Conservation (phyloP, 2,797 vertebrate species). For the Phrynocephalus vlangalii region DNA sequence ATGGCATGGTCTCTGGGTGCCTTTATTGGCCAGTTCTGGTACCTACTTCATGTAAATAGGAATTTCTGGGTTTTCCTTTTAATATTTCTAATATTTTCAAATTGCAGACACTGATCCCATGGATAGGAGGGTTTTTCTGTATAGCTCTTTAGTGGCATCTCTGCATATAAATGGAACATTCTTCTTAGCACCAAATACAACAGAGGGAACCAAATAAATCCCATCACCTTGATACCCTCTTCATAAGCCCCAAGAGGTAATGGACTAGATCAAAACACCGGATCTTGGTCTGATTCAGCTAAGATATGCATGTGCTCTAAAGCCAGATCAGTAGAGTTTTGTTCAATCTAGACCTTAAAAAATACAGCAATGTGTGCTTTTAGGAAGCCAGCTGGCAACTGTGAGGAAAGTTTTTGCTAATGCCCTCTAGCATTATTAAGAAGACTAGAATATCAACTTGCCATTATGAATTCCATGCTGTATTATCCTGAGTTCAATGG, state of each 20-base stretch:
- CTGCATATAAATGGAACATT: background rate
- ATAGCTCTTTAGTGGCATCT: background rate
- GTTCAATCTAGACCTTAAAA: slow-evolving; percentile 40
- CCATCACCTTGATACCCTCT: background rate
- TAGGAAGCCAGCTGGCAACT: slow-evolving; percentile 64
- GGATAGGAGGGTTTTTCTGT: too few species aligned
- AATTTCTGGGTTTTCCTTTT: too few species aligned
- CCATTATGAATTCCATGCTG: slow-evolving; percentile 41
- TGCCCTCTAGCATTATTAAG: slow-evolving; percentile 63
- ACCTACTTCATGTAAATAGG: too few species aligned
- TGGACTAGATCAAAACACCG: background rate
- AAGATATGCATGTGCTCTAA: background rate
- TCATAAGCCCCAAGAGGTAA: background rate
- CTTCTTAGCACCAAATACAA: background rate
- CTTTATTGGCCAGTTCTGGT: too few species aligned
- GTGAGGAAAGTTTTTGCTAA: slow-evolving; percentile 63
- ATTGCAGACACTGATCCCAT: too few species aligned
- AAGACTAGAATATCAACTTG: slow-evolving; percentile 56
- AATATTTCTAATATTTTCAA: too few species aligned
- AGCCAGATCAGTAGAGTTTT: slow-evolving; percentile 12
- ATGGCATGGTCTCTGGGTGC: too few species aligned
- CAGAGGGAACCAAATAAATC: background rate
- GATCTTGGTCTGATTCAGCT: background rate
- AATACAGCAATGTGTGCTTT: slow-evolving; percentile 46
- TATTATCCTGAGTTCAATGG: slow-evolving; percentile 54